Evolutionary conservation across 2,113 vertebrate species (phyloP), one percentile per base, ranked within the genome.

Genomic region (Neofelis nebulosa): DNA sequence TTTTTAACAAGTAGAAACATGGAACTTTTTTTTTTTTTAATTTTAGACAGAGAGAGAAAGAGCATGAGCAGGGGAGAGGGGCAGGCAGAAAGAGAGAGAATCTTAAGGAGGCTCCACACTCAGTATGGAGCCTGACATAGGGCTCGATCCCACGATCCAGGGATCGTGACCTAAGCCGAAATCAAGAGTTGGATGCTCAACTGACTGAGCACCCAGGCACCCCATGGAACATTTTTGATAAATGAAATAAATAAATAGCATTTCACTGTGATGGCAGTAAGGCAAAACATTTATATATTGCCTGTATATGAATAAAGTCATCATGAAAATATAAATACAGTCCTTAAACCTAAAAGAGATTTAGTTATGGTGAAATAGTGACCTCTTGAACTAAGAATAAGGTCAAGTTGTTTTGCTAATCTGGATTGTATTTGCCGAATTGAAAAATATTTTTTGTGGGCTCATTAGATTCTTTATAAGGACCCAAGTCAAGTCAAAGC

Each of bases 401-500:
- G 21, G 25, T 88, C 74, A 88, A 88, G 14, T n/a, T 92, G 2
- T 95, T 93, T 96, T 91, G 14, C 52, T 97, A 91, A 21, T 76
- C 31, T 80, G 84, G 13, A 65, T 55, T 93, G 1, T 65, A 81
- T 89, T 85, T 93, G 21, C 11, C 91, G 41, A 88, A 55, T 36
- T 96, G 69, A 91, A 97, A 92, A 76, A 69, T 68, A 95, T 31
- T 73, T 50, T 97, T 50, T 76, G 29, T 87, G n/a, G 41, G 50
- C 38, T 93, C 48, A 69, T 3, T 10, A 71, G 61, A 89, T 52
- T 52, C 41, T 91, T 95, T 87, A 95, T 61, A 87, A 93, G 12
- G 0, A 78, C 16, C 76, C 16, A 45, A 79, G 2, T 92, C 68
- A 91, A 69, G 18, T 76, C 86, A 18, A 74, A 65, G 27, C 27